These are phyloP conservation scores for Ameiurus melas DNA, from an alignment of 2,113 vertebrate genomes.

Conservation along the genomic window DNA sequence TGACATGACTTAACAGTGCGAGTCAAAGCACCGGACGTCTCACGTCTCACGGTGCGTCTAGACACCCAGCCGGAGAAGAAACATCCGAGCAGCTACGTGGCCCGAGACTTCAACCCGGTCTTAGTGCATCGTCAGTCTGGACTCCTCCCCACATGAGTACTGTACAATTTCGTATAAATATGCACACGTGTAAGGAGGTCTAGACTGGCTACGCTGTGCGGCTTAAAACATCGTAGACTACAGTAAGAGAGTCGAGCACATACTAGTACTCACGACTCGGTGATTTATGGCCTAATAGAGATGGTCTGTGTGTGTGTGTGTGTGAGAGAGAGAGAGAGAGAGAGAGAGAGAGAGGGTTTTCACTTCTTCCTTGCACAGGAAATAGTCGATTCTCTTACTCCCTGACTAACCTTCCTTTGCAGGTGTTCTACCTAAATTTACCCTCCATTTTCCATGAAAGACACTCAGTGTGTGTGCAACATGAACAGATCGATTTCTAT, in stretches of 20 bases:
- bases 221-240: background rate
- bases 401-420: slow-evolving; percentile 37
- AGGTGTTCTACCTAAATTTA: slow-evolving; percentile 43
- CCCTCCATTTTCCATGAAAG: background rate
- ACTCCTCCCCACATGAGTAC: background rate
- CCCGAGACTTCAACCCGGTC: background rate
- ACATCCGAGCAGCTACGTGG: background rate
- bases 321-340: background rate
- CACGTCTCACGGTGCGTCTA: background rate
- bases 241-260: background rate
- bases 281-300: background rate
- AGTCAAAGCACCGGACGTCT: background rate
- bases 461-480: background rate
- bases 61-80: background rate
- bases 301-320: background rate
- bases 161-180: background rate
- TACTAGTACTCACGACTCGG: background rate
- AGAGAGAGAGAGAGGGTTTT: slow-evolving; percentile 16
- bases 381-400: slow-evolving; percentile 18
- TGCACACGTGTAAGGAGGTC: background rate
- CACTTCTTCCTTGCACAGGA: slow-evolving; percentile 47
- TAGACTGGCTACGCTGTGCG: background rate
- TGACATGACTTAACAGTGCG: background rate
- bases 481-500: background rate
- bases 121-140: no score